A percentile compares a stretch with the other conserved stretches of the same genome.
phyloP scores from a whole-genome alignment of 2,888 invertebrate genomes.

The Caenorhabditis virilis region DNA sequence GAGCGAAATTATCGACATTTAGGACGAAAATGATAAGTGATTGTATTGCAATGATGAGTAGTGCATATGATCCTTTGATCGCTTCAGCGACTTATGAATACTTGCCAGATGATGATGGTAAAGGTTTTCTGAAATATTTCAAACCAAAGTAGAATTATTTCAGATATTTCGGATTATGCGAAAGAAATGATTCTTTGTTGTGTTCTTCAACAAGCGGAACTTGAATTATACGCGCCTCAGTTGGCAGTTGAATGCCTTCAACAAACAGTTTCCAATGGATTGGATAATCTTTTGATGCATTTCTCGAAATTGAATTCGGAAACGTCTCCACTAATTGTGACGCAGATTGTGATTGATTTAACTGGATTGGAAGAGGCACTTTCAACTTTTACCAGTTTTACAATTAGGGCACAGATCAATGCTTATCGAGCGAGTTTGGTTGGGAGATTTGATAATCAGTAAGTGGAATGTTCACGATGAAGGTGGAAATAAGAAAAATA shows the following conservation, averaged over 20 bases:
- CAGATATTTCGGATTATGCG: conserved; percentile 65
- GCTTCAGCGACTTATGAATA: conserved; percentile 55
- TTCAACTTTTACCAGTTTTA: conserved; percentile 45
- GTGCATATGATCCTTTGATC: conserved; percentile 51
- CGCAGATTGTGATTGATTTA: conserved; percentile 66
- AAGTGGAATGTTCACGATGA: conserved; percentile 20
- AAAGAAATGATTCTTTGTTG: conserved; percentile 68
- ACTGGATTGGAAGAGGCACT: conserved; percentile 65
- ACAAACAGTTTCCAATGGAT: conserved; percentile 36
- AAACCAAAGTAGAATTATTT: conserved; percentile 2
- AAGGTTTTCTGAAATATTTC: neutral
- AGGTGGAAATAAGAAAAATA: no score
- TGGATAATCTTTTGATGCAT: conserved; percentile 28
- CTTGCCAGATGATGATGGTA: conserved; percentile 57
- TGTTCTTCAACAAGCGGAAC: conserved; percentile 64
- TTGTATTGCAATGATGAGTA: conserved; percentile 59
- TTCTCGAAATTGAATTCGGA: conserved; percentile 25
- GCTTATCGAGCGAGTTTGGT: conserved; percentile 47
- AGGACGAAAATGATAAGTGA: conserved; percentile 51
- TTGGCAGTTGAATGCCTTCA: conserved; percentile 49
- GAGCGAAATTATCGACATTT: conserved; percentile 53
- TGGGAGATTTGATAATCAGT: conserved; percentile 49
- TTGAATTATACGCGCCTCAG: conserved; percentile 62
- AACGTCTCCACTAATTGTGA: conserved; percentile 37
- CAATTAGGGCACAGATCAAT: conserved; percentile 46